These are phyloP conservation scores for Eumacrocentrus americanus DNA, from an alignment of 2,888 invertebrate genomes.

Conservation along the genomic window DNA sequence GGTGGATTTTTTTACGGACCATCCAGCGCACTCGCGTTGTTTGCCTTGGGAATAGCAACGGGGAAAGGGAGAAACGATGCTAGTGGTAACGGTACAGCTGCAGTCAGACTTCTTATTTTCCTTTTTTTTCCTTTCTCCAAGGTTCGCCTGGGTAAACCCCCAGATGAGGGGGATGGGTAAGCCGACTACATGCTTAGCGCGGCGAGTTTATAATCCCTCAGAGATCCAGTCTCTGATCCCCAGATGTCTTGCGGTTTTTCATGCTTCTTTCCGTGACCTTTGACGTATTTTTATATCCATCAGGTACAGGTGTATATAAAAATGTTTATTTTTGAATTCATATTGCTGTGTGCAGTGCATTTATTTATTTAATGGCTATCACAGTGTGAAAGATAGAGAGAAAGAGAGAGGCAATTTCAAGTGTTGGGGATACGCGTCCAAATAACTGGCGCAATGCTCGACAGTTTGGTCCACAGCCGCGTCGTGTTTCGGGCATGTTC, in stretches of 20 bases:
- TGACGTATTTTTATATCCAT: not conserved
- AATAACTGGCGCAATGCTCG: not conserved
- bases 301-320: not conserved
- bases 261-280: not conserved
- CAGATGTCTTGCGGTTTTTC: conserved; percentile 15
- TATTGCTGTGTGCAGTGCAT: not conserved
- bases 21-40: conserved; percentile 43
- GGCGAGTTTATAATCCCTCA: conserved; percentile 23
- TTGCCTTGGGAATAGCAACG: conserved; percentile 32
- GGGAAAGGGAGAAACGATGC: conserved; percentile 25
- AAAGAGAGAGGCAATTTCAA: not conserved
- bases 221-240: conserved; percentile 20
- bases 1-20: conserved; percentile 47
- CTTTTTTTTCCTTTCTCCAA: not conserved
- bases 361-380: not conserved
- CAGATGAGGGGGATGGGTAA: not conserved
- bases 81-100: conserved; percentile 4
- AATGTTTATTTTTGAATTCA: not conserved
- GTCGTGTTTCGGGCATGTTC: conserved; percentile 45
- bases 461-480: conserved; percentile 21
- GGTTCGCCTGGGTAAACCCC: conserved; percentile 32
- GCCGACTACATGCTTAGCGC: conserved; percentile 14
- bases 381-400: not conserved
- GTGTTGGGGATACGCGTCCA: not conserved
- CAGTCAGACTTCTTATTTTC: conserved; percentile 4